Base-by-base conservation (phyloP, 1,140 invertebrate genomes). In the Macrobrachium nipponense region DNA sequence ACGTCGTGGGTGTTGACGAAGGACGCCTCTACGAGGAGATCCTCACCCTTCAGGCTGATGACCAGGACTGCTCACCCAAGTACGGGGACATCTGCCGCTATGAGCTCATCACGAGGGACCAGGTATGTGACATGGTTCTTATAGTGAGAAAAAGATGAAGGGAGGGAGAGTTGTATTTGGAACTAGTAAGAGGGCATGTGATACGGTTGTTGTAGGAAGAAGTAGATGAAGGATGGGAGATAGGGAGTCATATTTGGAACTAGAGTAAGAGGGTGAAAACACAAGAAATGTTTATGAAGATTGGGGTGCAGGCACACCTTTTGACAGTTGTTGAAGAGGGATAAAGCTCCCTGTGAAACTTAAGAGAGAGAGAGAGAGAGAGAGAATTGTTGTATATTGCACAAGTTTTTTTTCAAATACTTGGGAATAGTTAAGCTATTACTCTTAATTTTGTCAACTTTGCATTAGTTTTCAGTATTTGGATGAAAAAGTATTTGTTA, bases 11-110 rank as follows among this genome's bases (percentile, higher is more conserved):
- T 86, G 96, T 98, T 11, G 96, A 98, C 91, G 98, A 98, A 90
- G 97, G 97, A 11, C 94, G 95, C 15, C 92, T 98, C 15, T 97
- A 97, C 91, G 95, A 97, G 89, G 95, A 97, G 90, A 96, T 99
- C 60, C 93, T 98, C 6, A 94, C 96, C 18, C 96, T 99, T 0
- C 95, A 97, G 90, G 97, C 97, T 0, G 94, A 94, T 0, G 97
- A 99, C 90, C 93, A 96, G 59, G 97, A 99, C 91, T 97, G 96
- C 90, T 98, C 97, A 3, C 95, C 96, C 17, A 95, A 97, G 88
- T 98, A 95, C 91, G 96, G 97, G 7, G 96, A 97, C 90, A 97
- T 99, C 36, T 98, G 97, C 94, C 97, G 97, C 90, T 99, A 98
- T 92, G 96, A 98, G 90, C 97, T 99, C 86, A 91, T 98, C 2